Percentiles rank a stretch among this genome's conserved stretches.
phyloP scores from a whole-genome alignment of 1,140 invertebrate species.

The Ooceraea biroi region DNA sequence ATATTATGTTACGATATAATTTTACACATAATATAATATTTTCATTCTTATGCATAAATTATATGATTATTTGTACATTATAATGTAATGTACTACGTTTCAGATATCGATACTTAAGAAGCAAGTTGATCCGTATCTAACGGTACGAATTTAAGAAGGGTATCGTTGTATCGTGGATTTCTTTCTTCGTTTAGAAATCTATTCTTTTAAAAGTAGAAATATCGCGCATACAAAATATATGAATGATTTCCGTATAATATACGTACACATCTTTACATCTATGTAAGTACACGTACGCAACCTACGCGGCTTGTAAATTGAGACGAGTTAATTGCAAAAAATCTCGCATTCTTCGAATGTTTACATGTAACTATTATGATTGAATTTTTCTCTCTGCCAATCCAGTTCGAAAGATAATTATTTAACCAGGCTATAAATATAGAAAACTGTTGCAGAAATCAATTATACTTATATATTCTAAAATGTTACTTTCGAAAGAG shows the following conservation, averaged over 20 bases:
- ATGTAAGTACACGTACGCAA: conserved; percentile 57
- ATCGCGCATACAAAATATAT: conserved; percentile 71
- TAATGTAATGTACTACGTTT: background rate
- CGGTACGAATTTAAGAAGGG: conserved; percentile 36
- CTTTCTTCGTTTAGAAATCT: conserved; percentile 20
- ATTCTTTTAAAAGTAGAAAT: conserved; percentile 63
- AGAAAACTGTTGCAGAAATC: background rate
- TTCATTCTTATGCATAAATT: conserved; percentile 3
- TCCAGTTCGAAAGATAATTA: conserved; percentile 15
- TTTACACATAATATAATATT: conserved; percentile 2
- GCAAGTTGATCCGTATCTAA: conserved; percentile 4
- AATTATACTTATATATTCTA: background rate
- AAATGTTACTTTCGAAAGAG: background rate
- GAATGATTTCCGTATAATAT: conserved; percentile 41
- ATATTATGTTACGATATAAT: conserved; percentile 9
- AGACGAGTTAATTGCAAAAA: conserved; percentile 37
- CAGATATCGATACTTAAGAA: conserved; percentile 3
- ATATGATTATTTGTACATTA: background rate
- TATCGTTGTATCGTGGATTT: conserved; percentile 72
- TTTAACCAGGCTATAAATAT: background rate
- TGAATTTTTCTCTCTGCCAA: background rate
- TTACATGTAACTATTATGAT: background rate
- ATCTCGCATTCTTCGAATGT: background rate
- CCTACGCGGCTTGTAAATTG: conserved; percentile 35
- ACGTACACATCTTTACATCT: conserved; percentile 53